These are phyloP conservation scores for Channa maculata DNA, from an alignment of 2,113 vertebrate species.

Conservation along the genomic window DNA sequence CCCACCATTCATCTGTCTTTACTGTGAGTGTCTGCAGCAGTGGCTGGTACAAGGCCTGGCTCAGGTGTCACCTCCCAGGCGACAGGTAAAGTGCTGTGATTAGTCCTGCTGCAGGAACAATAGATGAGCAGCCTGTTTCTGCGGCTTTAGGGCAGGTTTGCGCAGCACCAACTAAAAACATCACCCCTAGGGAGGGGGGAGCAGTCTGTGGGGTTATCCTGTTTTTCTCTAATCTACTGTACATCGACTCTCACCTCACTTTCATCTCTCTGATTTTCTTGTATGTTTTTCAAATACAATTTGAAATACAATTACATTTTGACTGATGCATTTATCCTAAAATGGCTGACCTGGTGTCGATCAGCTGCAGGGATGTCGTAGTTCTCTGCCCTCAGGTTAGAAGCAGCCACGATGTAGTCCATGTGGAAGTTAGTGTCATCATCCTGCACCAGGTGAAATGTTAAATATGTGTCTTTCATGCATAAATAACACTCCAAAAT, in stretches of 20 bases:
- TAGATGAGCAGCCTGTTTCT: constrained; percentile 61
- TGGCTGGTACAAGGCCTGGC: constrained; percentile 47
- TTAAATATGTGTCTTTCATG: constrained; percentile 18
- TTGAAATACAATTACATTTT: not conserved
- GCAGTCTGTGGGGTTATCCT: constrained; percentile 9
- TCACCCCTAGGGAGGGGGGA: constrained; percentile 38
- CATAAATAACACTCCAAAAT: not conserved
- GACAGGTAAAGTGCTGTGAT: constrained; percentile 81
- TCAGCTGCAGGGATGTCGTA: constrained; percentile 86
- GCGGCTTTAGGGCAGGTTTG: constrained; percentile 74
- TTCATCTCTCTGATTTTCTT: constrained; percentile 2
- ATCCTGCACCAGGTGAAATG: constrained; percentile 81
- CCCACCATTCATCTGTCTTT: constrained; percentile 32
- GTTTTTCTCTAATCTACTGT: constrained; percentile 4
- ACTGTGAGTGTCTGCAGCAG: constrained; percentile 35
- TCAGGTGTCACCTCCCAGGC: constrained; percentile 79
- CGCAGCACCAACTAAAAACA: constrained; percentile 54
- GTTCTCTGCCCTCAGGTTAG: constrained; percentile 89
- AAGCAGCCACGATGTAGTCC: constrained; percentile 88
- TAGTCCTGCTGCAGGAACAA: constrained; percentile 76
- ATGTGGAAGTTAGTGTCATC: constrained; percentile 86
- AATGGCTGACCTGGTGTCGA: constrained; percentile 78
- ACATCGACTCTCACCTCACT: not conserved
- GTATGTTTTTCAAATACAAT: not conserved
- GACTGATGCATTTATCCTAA: not conserved